Base-by-base conservation (phyloP, 2,888 invertebrate species). In the Esperia sulphurella region DNA sequence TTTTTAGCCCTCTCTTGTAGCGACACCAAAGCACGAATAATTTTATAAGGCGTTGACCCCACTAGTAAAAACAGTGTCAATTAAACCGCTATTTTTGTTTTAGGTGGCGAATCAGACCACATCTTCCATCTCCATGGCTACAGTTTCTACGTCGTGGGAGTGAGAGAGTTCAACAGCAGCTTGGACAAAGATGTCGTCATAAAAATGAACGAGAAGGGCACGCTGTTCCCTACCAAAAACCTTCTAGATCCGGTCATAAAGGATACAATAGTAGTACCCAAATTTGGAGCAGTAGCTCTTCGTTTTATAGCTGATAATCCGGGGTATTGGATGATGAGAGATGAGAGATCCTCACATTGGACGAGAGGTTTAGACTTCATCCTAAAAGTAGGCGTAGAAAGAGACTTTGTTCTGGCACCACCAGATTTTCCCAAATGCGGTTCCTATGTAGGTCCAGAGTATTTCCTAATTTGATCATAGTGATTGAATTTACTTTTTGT, bases 291-390 rank as follows among this genome's bases (percentile, higher is more conserved):
- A 0, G 93, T 93, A 0, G 93, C 93, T 1, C 68, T 95, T 33
- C 88, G 95, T 51, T 95, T 96, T 65, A 90, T 92, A 59, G 95
- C 95, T 8, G 91, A 93, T 59, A 95, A 95, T 81, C 94, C 95
- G 63, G 95, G 95, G 10, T 94, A 93, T 62, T 96, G 96, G 96
- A 91, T 96, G 78, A 90, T 96, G 73, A 92, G 95, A 59, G 95
- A 95, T 59, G 95, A 95, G 71, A 90, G 93, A 45, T 92, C 94
- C 0, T 90, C 91, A 14, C 93, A 94, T 57, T 94, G 95, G 92
- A 94, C 94, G 0, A 91, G 94, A 55, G 96, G 95, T 0, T 83
- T 95, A 71, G 94, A 94, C 54, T 90, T 95, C 48, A 90, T 95
- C 29, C 74, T 96, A 12, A 93, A 95, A 79, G 94, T 95, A 3